Evolutionary conservation across 2,888 invertebrate genomes (phyloP).

Genomic region (Elysia crispata): DNA sequence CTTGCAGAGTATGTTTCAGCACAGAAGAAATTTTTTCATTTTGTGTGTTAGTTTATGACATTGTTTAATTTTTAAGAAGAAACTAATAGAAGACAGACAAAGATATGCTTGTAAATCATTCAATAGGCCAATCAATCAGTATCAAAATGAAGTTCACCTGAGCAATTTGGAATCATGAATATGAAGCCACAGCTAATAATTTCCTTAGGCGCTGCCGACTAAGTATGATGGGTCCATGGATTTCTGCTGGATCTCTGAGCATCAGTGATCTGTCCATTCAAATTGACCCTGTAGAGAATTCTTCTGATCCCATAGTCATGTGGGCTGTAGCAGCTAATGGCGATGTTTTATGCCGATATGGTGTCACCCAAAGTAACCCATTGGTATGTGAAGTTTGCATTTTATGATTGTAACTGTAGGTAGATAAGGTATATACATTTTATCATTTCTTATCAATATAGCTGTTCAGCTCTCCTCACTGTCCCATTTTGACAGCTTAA

Average conservation of each 20-base stretch:
- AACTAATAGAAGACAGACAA: too few relatives aligned
- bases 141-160: background rate
- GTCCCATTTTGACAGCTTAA: too few relatives aligned
- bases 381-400: constrained; percentile 80
- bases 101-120: too few relatives aligned
- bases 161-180: background rate
- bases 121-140: background rate
- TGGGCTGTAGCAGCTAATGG: constrained; percentile 93
- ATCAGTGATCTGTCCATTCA: constrained; percentile 88
- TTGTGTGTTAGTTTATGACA: too few relatives aligned
- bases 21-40: too few relatives aligned
- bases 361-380: constrained; percentile 86
- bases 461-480: too few relatives aligned
- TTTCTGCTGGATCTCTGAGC: constrained; percentile 90
- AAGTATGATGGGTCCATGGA: constrained; percentile 91
- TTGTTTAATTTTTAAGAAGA: too few relatives aligned
- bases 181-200: too few relatives aligned
- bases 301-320: constrained; percentile 74
- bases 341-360: constrained; percentile 89
- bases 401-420: too few relatives aligned
- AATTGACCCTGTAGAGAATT: constrained; percentile 78
- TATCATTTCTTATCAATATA: too few relatives aligned
- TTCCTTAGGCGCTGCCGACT: constrained; percentile 87
- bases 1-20: too few relatives aligned
- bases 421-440: too few relatives aligned